These are phyloP conservation scores for Xiphophorus birchmanni DNA, from an alignment of 2,797 vertebrate genomes.

Conservation along the genomic window DNA sequence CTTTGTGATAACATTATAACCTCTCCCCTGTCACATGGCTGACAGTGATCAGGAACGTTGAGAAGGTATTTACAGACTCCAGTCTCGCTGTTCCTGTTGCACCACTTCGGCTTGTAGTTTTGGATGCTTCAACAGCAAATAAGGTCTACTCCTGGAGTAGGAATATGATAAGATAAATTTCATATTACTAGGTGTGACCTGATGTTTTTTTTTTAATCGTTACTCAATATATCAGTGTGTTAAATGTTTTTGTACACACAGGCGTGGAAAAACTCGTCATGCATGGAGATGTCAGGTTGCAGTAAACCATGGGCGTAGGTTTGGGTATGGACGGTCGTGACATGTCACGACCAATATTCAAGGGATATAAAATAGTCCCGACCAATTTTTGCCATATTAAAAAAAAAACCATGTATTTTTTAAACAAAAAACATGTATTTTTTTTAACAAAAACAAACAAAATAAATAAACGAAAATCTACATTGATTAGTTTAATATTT, in stretches of 20 bases:
- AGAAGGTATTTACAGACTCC: not conserved
- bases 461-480: no score
- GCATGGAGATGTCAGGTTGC: conserved; percentile 33
- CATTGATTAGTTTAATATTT: no score
- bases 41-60: not conserved
- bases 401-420: no score
- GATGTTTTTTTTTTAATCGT: conserved; percentile 14
- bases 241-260: conserved; percentile 31
- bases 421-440: no score
- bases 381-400: no score
- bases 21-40: not conserved
- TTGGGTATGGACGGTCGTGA: no score
- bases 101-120: not conserved
- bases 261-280: conserved; percentile 8
- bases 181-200: not conserved
- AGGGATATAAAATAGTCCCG: no score
- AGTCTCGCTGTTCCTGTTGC: not conserved
- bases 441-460: no score
- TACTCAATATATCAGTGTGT: conserved; percentile 8
- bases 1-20: not conserved
- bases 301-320: not conserved
- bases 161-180: not conserved
- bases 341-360: no score
- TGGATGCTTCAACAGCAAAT: not conserved
- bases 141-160: not conserved